phyloP scores from a whole-genome alignment of 2,797 vertebrate genomes.

The Oophaga sylvatica region DNA sequence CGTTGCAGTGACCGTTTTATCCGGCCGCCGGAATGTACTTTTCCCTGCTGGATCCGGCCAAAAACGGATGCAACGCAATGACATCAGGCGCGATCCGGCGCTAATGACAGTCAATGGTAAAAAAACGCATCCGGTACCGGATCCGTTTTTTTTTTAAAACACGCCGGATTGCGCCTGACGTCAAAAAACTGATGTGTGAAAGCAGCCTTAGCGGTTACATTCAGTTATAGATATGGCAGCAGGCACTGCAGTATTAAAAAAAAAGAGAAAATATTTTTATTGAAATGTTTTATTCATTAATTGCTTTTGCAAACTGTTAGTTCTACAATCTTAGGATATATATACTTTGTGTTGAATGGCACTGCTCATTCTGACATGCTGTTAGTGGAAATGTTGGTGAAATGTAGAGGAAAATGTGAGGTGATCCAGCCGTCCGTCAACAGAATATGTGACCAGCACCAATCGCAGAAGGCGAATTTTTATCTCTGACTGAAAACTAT shows the following conservation, averaged over 20 bases:
- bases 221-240: not conserved
- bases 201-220: not conserved
- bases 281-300: constrained; percentile 15
- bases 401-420: constrained; percentile 4
- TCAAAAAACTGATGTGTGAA: too few species aligned
- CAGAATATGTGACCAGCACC: not conserved
- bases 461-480: too few species aligned
- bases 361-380: constrained; percentile 24
- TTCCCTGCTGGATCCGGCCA: too few species aligned
- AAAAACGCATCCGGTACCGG: too few species aligned
- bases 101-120: too few species aligned
- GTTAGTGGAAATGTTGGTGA: constrained; percentile 14
- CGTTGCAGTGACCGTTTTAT: too few species aligned
- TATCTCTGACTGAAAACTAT: too few species aligned
- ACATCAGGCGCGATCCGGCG: too few species aligned
- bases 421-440: not conserved
- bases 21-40: too few species aligned
- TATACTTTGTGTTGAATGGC: constrained; percentile 9
- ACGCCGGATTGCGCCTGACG: too few species aligned
- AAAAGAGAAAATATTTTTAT: constrained; percentile 1
- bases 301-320: constrained; percentile 3
- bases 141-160: too few species aligned
- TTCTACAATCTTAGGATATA: not conserved
- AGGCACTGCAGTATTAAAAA: not conserved
- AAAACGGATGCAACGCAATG: too few species aligned